Evolutionary conservation across 2,888 invertebrate genomes (phyloP).

Genomic region (Aleiodes alternator): DNA sequence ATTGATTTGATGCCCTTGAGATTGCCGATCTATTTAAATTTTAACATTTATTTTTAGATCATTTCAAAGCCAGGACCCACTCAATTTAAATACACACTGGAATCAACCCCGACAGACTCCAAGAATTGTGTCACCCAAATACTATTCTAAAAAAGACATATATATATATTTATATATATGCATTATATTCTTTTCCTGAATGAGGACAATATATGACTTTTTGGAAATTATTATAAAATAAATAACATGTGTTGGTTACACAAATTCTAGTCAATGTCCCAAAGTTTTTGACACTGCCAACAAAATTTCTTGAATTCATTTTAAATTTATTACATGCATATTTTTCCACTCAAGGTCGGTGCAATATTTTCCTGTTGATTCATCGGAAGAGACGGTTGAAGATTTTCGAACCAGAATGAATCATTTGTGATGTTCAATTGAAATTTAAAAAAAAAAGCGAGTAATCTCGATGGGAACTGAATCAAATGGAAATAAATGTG

Average conservation of each 20-base stretch:
- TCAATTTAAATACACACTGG: slow-evolving; percentile 2
- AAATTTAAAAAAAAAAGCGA: not conserved
- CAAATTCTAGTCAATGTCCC: slow-evolving; percentile 15
- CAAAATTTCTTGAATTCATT: slow-evolving; percentile 26
- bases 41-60: slow-evolving; percentile 9
- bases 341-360: slow-evolving; percentile 34
- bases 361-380: slow-evolving; percentile 38
- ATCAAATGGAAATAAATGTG: not conserved
- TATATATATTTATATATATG: not conserved
- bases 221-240: not conserved
- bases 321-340: slow-evolving; percentile 33
- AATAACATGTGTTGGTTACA: not conserved
- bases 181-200: slow-evolving; percentile 14
- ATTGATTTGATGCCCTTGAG: slow-evolving; percentile 12
- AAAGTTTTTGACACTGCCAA: slow-evolving; percentile 28
- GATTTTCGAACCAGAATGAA: not conserved
- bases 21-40: slow-evolving; percentile 17
- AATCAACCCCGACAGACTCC: not conserved
- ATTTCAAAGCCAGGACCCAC: slow-evolving; percentile 3
- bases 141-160: slow-evolving; percentile 12
- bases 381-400: not conserved
- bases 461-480: not conserved
- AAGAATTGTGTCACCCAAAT: slow-evolving; percentile 32
- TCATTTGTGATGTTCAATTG: not conserved
- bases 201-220: slow-evolving; percentile 49